Evolutionary conservation across 64 coral and sea anemone species (phyloP), one percentile per base, ranked within the genome.

Genomic region (Catalaphyllia jardinei): DNA sequence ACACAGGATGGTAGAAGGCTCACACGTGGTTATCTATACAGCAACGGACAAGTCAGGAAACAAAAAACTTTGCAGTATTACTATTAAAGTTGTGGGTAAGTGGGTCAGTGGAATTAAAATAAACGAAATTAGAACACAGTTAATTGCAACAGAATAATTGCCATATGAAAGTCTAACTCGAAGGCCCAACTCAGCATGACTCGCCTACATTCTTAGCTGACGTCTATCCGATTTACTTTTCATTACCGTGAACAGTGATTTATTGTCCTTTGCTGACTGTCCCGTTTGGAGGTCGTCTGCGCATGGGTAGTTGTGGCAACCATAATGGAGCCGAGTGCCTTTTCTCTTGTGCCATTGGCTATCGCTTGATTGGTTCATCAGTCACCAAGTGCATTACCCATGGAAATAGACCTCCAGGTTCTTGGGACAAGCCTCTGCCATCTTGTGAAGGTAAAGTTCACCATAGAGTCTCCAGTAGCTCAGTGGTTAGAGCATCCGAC

Each of bases 41-140:
- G 88, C 77, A 38, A 62, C 71, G 46, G 78, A 90, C 71, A 60
- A 42, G 46, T 54, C 88, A 73, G 77, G 65, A 57, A 90, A 90
- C 29, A 51, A 61, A 71, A 72, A 65, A n/a, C 81, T 52, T 18
- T 90, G 88, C 30, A 80, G 38, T 4, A 60, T 90, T 52, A 17
- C 35, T 29, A 78, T 90, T 62, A 71, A 81, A 67, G 52, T 90
- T 19, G 24, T 60, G 82, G 88, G 88, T 90, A 82, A 30, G 62
- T 19, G 62, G 17, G 18, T 65, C 62, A 46, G 42, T 24, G 4
- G 0, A 22, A 22, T 18, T 65, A 4, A 63, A 61, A 22, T 3
- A 65, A 24, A 65, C 3, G 4, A 65, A 65, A 0, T 17, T 20
- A 65, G 6, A 24, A 18, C 24, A 65, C 20, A 19, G 5, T 22